phyloP scores from a whole-genome alignment of 2,888 invertebrate genomes.

The Hydrotaea cyrtoneurina region DNA sequence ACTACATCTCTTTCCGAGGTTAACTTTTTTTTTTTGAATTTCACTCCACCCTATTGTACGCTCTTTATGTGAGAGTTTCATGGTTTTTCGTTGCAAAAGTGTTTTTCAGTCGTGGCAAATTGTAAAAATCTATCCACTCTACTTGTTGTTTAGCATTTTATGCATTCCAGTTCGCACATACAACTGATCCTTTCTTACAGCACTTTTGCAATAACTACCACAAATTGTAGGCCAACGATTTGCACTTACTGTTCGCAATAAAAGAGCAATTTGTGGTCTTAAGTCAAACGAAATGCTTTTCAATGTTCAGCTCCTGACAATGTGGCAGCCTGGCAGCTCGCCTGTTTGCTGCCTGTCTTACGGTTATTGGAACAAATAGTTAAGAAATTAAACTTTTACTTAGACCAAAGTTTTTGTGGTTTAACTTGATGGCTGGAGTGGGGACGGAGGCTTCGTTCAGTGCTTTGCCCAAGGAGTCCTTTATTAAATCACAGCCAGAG shows the following conservation, averaged over 20 bases:
- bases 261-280: slow-evolving; percentile 1
- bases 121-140: no score
- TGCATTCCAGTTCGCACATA: no score
- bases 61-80: no score
- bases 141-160: no score
- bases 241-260: neutral
- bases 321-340: neutral
- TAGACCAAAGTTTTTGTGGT: slow-evolving; percentile 8
- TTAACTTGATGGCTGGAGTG: neutral
- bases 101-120: no score
- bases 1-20: no score
- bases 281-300: neutral
- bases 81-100: no score
- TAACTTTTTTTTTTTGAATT: no score
- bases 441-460: neutral
- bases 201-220: neutral
- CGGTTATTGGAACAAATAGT: slow-evolving; percentile 2
- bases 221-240: neutral
- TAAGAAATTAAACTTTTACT: slow-evolving; percentile 2
- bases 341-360: neutral
- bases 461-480: neutral
- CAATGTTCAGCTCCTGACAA: neutral
- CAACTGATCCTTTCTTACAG: neutral
- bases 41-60: no score
- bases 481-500: slow-evolving; percentile 53